Evolutionary conservation across 2,888 invertebrate genomes (phyloP).

Genomic region (Lasioglossum oenotherae): DNA sequence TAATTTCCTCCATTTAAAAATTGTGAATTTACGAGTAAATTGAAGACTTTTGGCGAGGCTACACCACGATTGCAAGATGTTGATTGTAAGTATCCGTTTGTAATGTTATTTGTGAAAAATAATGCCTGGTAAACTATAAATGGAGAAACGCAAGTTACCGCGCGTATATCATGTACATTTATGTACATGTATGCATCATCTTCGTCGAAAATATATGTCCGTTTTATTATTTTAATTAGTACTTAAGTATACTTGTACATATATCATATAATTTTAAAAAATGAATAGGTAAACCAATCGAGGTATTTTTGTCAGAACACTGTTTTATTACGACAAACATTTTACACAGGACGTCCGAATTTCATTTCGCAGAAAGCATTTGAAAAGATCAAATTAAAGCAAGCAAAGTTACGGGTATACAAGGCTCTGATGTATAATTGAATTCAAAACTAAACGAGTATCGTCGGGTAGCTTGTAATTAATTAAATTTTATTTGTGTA

Average conservation of each 20-base stretch:
- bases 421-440: conserved; percentile 10
- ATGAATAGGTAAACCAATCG: conserved; percentile 16
- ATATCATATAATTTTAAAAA: not conserved
- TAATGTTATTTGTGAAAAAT: not conserved
- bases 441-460: not conserved
- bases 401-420: conserved; percentile 76
- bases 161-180: not conserved
- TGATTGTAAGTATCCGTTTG: conserved; percentile 18
- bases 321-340: conserved; percentile 21
- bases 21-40: not conserved
- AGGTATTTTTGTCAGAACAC: conserved; percentile 23
- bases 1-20: not conserved
- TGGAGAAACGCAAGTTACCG: not conserved
- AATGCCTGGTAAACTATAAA: not conserved
- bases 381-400: conserved; percentile 72
- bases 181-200: not conserved
- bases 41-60: not conserved
- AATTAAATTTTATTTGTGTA: conserved; percentile 18
- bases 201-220: not conserved
- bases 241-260: not conserved
- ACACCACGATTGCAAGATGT: conserved; percentile 5
- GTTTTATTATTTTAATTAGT: not conserved
- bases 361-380: conserved; percentile 27
- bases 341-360: conserved; percentile 19
- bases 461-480: not conserved